phyloP scores from a whole-genome alignment of 64 coral and sea anemone species.

The Platygyra sinensis region DNA sequence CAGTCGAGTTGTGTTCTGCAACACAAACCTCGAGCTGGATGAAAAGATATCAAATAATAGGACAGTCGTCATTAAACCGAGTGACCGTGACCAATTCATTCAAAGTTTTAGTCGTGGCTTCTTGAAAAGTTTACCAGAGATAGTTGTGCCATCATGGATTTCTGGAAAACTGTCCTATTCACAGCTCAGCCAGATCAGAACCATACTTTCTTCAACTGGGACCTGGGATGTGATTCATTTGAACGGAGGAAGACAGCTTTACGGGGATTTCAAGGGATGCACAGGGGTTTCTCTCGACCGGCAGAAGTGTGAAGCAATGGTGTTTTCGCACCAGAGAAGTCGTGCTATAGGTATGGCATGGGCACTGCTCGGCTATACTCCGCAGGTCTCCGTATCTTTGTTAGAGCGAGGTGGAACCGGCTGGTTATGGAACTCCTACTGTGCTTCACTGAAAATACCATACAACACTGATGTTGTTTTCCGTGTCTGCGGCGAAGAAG shows the following conservation, averaged over 20 bases:
- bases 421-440: constrained; percentile 92
- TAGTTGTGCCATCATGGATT: constrained; percentile 73
- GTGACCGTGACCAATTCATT: constrained; percentile 65
- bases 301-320: constrained; percentile 74
- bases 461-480: constrained; percentile 95
- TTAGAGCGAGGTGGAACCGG: constrained; percentile 76
- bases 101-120: constrained; percentile 86
- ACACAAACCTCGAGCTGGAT: constrained; percentile 73
- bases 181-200: constrained; percentile 36
- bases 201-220: constrained; percentile 60
- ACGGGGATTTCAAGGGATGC: constrained; percentile 84
- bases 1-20: constrained; percentile 81
- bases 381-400: constrained; percentile 68
- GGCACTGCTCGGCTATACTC: constrained; percentile 88
- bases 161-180: constrained; percentile 70
- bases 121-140: constrained; percentile 56
- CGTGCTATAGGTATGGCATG: constrained; percentile 67
- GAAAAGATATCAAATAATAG: constrained; percentile 67
- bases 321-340: constrained; percentile 85
- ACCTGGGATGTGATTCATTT: constrained; percentile 96
- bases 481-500: constrained; percentile 91
- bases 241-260: constrained; percentile 87
- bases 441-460: constrained; percentile 69
- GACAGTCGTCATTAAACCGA: constrained; percentile 48
- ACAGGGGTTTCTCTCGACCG: constrained; percentile 85